phyloP scores from a whole-genome alignment of 1,140 invertebrate genomes.

The Drosophila lacteicornis region DNA sequence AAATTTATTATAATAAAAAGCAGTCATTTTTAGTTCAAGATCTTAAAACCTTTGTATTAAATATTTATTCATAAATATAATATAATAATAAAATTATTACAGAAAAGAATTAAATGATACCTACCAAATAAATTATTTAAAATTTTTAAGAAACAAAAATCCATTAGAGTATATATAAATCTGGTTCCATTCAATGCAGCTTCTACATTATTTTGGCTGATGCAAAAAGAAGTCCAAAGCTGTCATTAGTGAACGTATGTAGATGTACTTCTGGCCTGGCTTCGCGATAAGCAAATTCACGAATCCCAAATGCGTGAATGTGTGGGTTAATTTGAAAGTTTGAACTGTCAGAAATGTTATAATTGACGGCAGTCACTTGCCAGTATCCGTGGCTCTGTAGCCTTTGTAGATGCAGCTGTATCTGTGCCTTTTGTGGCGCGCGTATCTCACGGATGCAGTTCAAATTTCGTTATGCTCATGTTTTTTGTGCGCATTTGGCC shows the following conservation, averaged over 20 bases:
- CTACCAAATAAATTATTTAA: too few relatives aligned
- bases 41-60: too few relatives aligned
- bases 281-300: slow-evolving; percentile 27
- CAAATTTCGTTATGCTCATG: slow-evolving; percentile 57
- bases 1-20: too few relatives aligned
- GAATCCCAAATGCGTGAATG: slow-evolving; percentile 11
- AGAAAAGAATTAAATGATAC: too few relatives aligned
- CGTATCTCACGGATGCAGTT: slow-evolving; percentile 57
- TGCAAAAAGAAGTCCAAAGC: slow-evolving; percentile 36
- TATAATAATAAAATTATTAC: too few relatives aligned
- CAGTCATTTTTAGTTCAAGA: too few relatives aligned
- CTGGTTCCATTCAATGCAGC: neutral
- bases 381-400: slow-evolving; percentile 17
- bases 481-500: slow-evolving; percentile 42
- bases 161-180: neutral
- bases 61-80: too few relatives aligned
- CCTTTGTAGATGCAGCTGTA: slow-evolving; percentile 16
- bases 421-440: slow-evolving; percentile 28
- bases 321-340: slow-evolving; percentile 74
- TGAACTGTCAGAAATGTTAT: slow-evolving; percentile 66
- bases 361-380: slow-evolving; percentile 61
- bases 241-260: slow-evolving; percentile 19
- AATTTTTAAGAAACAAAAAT: too few relatives aligned
- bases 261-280: slow-evolving; percentile 2
- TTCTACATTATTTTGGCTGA: slow-evolving; percentile 15